Conservation (phyloP, 2,113 vertebrate species). For the Ancistrus triradiatus region DNA sequence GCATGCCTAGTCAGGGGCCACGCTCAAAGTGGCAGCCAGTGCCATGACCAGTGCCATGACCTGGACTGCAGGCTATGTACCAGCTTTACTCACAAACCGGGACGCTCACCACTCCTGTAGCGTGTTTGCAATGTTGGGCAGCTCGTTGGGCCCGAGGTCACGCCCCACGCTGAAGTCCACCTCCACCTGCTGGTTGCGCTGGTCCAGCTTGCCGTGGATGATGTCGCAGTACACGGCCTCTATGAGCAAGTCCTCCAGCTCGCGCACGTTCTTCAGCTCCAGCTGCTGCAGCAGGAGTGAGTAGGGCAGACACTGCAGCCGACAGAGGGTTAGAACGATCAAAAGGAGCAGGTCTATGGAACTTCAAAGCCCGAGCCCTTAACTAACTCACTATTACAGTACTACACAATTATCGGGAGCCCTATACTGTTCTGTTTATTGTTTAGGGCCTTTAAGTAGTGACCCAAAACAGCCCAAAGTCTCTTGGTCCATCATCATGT, state of each 20-base stretch:
- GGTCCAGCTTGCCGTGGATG: conserved; percentile 97
- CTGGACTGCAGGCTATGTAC: too few species aligned
- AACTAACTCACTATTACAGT: too few species aligned
- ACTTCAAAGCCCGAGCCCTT: too few species aligned
- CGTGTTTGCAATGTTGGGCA: conserved; percentile 88
- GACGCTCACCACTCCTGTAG: conserved; percentile 90
- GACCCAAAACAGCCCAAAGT: too few species aligned
- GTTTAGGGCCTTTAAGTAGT: too few species aligned
- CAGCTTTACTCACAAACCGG: not conserved
- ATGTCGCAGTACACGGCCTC: conserved; percentile 98
- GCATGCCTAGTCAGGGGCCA: too few species aligned
- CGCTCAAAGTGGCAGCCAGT: too few species aligned
- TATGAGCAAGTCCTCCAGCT: conserved; percentile 96
- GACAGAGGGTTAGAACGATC: too few species aligned
- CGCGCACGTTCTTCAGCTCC: conserved; percentile 94
- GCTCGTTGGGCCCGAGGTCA: conserved; percentile 91
- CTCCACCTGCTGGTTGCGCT: conserved; percentile 95
- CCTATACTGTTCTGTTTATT: too few species aligned
- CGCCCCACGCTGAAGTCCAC: conserved; percentile 94
- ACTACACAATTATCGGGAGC: too few species aligned
- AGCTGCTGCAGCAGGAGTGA: conserved; percentile 94
- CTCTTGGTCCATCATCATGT: too few species aligned
- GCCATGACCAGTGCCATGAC: too few species aligned
- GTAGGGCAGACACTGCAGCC: conserved; percentile 86
- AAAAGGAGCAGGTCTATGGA: rapidly evolving